Percentiles rank a stretch among this genome's conserved stretches.
These are phyloP conservation scores for Anomalospiza imberbis DNA, from an alignment of 2,797 vertebrate genomes.

Conservation along the genomic window DNA sequence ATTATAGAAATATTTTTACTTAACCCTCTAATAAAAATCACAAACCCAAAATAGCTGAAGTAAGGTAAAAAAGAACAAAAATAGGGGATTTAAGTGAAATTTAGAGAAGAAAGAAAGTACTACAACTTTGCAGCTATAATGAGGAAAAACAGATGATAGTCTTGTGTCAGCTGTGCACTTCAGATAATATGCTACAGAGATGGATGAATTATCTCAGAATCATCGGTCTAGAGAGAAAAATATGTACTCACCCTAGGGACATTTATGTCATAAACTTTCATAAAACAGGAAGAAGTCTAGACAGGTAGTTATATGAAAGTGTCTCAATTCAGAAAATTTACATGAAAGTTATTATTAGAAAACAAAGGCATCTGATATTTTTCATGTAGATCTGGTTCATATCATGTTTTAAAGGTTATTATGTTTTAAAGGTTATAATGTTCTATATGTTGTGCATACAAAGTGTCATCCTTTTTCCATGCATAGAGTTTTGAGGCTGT, in stretches of 20 bases:
- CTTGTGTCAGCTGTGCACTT: not conserved
- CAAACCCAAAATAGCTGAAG: not conserved
- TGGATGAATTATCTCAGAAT: not conserved
- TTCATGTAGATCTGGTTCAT: not conserved
- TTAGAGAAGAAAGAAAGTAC: not conserved
- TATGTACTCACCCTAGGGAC: not conserved
- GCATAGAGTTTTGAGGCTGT: not conserved
- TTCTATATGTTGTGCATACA: not conserved
- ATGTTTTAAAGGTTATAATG: not conserved
- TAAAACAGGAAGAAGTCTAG: conserved; percentile 37
- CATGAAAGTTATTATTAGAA: not conserved
- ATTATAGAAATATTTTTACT: not conserved
- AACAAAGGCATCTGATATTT: not conserved
- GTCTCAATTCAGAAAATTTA: not conserved
- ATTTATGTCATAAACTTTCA: not conserved
- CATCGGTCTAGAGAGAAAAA: not conserved
- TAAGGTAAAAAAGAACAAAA: not conserved
- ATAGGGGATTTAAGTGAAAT: not conserved
- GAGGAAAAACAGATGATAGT: conserved; percentile 19
- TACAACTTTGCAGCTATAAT: not conserved
- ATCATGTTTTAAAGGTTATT: not conserved
- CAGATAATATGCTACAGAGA: not conserved
- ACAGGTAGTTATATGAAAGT: not conserved
- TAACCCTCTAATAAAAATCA: not conserved
- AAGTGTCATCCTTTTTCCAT: not conserved